phyloP scores from a whole-genome alignment of 2,888 invertebrate genomes.

The Amitus sp. region DNA sequence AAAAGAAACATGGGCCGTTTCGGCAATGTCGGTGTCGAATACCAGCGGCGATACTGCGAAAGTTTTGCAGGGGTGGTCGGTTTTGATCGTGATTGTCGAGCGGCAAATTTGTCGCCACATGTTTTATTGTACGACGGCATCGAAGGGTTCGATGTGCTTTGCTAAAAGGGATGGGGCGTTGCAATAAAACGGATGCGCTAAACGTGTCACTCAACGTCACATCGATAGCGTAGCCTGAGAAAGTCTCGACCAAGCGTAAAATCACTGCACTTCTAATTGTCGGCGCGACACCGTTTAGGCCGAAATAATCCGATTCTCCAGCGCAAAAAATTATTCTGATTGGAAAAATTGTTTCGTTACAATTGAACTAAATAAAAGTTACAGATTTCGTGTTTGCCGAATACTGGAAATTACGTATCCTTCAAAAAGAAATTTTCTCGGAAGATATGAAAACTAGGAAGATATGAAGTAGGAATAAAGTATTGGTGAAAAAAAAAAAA shows the following conservation, averaged over 20 bases:
- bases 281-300: background rate
- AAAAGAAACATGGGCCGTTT: no score
- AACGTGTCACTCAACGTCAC: constrained; percentile 60
- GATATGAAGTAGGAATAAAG: no score
- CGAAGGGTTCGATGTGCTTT: constrained; percentile 46
- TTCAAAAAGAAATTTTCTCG: no score
- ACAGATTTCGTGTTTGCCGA: no score
- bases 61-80: constrained; percentile 40
- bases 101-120: constrained; percentile 62
- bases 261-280: constrained; percentile 20
- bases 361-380: no score
- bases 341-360: no score
- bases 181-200: constrained; percentile 59
- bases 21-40: constrained; percentile 32
- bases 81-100: constrained; percentile 59
- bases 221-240: constrained; percentile 27
- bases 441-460: no score
- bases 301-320: no score
- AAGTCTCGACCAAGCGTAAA: constrained; percentile 18
- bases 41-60: constrained; percentile 37
- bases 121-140: constrained; percentile 60
- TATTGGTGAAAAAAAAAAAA: no score
- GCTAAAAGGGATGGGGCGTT: constrained; percentile 33
- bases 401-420: no score
- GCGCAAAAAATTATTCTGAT: no score